Base-by-base conservation (phyloP, 1,140 invertebrate species). In the Drosophila mayri region DNA sequence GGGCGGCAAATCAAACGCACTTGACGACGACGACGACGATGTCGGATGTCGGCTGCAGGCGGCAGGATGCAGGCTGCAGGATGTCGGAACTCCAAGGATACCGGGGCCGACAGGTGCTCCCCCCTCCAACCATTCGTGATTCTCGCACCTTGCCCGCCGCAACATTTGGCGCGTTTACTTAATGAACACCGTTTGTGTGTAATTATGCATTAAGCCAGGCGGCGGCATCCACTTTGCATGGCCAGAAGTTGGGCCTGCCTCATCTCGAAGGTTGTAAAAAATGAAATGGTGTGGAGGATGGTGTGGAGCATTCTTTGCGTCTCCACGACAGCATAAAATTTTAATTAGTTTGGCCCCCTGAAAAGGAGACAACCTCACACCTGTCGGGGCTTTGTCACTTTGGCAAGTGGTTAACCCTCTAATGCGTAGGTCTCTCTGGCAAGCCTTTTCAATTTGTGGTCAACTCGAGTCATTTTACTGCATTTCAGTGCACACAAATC, bases 1-100 rank as follows among this genome's bases (percentile, higher is more conserved):
- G 81, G 88, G 84, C 84, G 84, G 84, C 85, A 88, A 88, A 88
- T 88, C 84, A 88, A 88, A 88, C 84, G 85, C 81, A 88, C 85
- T 90, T 68, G 73, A 79, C 67, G 64, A 41, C 46, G 22, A 59
- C 46, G 46, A 47, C 64, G 80, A 59, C 64, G 66, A 57, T 54
- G 66, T 66, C 60, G 66, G 63, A 68, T 70, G 66, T 68, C 63
- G 66, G 66, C 22, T 38, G 38, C 35, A 18, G 47, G 40, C 28
- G 37, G 49, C 41, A 47, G 20, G 38, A 30, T 18, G 20, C 63
- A 43, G 30, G 54, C 10, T 18, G 28, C 52, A 52, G 76, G 59
- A 47, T 71, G 47, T 66, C 61, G 60, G 59, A 54, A 63, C 18
- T 55, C 76, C 59, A 43, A 74, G 57, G 67, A 73, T 49, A 43